Evolutionary conservation across 1,140 invertebrate genomes (phyloP).

Genomic region (Zaprionus taronus): DNA sequence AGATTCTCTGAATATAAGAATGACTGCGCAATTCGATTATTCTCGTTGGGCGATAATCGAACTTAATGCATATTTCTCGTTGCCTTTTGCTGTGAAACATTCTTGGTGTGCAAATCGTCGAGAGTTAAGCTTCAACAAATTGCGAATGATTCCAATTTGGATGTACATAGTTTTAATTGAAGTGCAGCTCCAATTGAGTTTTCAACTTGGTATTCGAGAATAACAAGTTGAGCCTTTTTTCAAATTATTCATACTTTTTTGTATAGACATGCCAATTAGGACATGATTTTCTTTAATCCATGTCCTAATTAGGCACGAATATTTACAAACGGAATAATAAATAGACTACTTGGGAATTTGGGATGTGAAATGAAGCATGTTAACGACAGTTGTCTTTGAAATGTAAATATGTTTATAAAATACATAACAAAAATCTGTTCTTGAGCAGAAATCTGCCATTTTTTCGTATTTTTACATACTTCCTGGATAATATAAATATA

Average conservation of each 20-base stretch:
- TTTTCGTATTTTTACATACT: conserved; percentile 3
- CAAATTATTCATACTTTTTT: background rate
- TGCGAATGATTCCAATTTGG: background rate
- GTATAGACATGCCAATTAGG: background rate
- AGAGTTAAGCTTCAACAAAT: background rate
- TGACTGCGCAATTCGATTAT: too few relatives aligned
- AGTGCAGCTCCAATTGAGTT: background rate
- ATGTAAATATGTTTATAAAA: background rate
- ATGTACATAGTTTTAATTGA: background rate
- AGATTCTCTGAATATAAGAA: background rate
- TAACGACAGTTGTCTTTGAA: conserved; percentile 2
- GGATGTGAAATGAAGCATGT: background rate
- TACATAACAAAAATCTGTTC: background rate
- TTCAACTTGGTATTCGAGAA: background rate
- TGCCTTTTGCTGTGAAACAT: background rate
- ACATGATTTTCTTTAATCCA: background rate
- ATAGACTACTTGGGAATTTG: background rate
- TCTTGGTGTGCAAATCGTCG: background rate
- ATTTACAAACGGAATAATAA: background rate
- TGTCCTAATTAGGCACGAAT: background rate
- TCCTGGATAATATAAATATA: background rate
- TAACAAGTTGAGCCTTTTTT: background rate
- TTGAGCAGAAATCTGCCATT: background rate
- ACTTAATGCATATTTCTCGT: background rate
- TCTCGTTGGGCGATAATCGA: background rate